Percentiles rank a stretch among this genome's conserved stretches.
Conservation (phyloP, 2,888 invertebrate species). For the Amiota mariae region DNA sequence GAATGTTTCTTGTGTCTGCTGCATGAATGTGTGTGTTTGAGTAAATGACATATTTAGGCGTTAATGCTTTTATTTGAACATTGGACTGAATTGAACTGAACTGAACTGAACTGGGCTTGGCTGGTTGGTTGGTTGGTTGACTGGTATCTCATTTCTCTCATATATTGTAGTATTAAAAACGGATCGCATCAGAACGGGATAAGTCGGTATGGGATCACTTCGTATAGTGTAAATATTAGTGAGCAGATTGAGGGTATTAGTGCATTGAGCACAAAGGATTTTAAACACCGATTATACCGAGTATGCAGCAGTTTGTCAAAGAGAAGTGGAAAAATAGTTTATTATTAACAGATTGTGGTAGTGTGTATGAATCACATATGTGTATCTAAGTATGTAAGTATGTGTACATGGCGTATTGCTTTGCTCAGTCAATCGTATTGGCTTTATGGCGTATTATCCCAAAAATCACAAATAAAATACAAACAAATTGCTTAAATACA, state of each 20-base stretch:
- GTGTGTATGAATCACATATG: neutral
- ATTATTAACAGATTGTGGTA: slow-evolving; percentile 50
- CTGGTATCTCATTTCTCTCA: neutral
- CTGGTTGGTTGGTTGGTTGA: too few species aligned
- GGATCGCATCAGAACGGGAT: too few species aligned
- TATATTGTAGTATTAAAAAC: neutral
- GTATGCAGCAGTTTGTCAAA: slow-evolving; percentile 1
- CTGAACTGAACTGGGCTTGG: slow-evolving; percentile 48
- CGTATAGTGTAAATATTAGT: slow-evolving; percentile 57
- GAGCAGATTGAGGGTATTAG: slow-evolving; percentile 61
- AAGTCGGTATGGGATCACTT: slow-evolving; percentile 7
- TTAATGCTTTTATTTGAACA: slow-evolving; percentile 63
- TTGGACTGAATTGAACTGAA: slow-evolving; percentile 50
- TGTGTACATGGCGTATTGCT: slow-evolving; percentile 35
- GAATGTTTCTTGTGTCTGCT: slow-evolving; percentile 42
- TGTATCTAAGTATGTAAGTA: neutral
- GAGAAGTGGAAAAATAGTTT: slow-evolving; percentile 7
- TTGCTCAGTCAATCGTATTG: slow-evolving; percentile 56
- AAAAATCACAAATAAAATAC: slow-evolving; percentile 70
- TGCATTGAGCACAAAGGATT: slow-evolving; percentile 56
- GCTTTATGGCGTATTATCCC: slow-evolving; percentile 68
- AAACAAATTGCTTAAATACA: slow-evolving; percentile 63
- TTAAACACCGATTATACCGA: slow-evolving; percentile 49
- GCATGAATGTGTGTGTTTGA: slow-evolving; percentile 59
- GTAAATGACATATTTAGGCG: slow-evolving; percentile 65